Conservation (phyloP, 2,797 vertebrate genomes). For the Lacerta agilis region DNA sequence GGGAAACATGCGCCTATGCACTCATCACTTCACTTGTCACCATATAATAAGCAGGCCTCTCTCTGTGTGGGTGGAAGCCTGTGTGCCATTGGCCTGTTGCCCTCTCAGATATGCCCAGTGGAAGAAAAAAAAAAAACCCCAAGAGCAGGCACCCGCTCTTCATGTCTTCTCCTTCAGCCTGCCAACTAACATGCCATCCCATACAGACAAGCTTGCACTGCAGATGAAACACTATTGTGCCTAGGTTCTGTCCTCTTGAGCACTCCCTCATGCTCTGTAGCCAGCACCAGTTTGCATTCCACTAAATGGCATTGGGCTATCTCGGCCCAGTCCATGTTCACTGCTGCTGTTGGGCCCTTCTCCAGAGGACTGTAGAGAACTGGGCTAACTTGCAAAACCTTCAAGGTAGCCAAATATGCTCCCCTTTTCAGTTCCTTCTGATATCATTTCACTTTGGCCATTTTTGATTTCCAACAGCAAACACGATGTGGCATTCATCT, state of each 20-base stretch:
- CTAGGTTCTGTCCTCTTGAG: neutral
- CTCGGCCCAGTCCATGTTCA: neutral
- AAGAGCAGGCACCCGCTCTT: neutral
- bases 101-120: neutral
- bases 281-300: neutral
- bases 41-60: conserved; percentile 2
- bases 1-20: neutral
- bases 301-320: neutral
- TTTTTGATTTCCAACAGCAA: neutral
- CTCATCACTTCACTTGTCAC: neutral
- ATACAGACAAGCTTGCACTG: neutral
- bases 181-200: neutral
- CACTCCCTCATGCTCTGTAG: neutral
- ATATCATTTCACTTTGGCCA: neutral
- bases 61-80: neutral
- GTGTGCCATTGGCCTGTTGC: neutral
- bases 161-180: neutral
- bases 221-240: neutral
- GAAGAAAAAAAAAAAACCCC: too few relatives aligned
- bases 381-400: neutral
- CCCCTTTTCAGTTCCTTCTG: neutral
- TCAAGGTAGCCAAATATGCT: neutral
- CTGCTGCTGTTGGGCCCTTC: neutral
- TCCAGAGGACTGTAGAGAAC: neutral
- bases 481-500: neutral